Percentiles rank a stretch among this genome's conserved stretches.
Conservation (phyloP, 2,888 invertebrate species). For the Andrena haemorrhoa region DNA sequence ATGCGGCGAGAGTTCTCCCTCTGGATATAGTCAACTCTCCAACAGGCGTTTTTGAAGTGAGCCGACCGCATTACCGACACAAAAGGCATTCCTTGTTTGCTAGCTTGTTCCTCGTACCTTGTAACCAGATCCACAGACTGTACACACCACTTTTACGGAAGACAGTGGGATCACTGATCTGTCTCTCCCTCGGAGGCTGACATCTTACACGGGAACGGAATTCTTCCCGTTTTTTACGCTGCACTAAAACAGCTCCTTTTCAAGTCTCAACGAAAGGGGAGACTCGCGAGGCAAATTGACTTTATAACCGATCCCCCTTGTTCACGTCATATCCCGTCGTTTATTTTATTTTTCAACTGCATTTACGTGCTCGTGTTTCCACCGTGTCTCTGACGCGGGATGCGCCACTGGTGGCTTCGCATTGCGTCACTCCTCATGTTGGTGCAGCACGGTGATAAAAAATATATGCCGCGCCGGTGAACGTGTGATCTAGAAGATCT, state of each 20-base stretch:
- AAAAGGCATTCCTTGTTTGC: slow-evolving; percentile 66
- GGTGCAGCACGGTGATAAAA: background rate
- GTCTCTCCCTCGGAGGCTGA: slow-evolving; percentile 23
- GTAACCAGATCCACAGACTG: slow-evolving; percentile 63
- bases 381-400: background rate
- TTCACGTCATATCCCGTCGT: background rate
- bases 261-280: background rate
- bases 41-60: slow-evolving; percentile 46
- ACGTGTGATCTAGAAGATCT: background rate
- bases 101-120: slow-evolving; percentile 39
- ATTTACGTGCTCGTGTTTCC: background rate
- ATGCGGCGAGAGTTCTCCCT: slow-evolving; percentile 19
- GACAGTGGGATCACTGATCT: slow-evolving; percentile 50
- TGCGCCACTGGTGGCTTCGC: background rate
- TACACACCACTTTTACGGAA: slow-evolving; percentile 59
- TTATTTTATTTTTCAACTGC: background rate
- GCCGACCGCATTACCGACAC: slow-evolving; percentile 25
- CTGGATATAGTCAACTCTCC: slow-evolving; percentile 62
- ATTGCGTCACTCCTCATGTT: background rate
- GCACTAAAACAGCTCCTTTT: background rate
- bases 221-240: background rate
- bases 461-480: background rate
- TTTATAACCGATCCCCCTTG: background rate
- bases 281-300: background rate
- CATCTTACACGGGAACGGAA: slow-evolving; percentile 32